Conservation (phyloP, 2,113 vertebrate species). For the Prunella himalayana region DNA sequence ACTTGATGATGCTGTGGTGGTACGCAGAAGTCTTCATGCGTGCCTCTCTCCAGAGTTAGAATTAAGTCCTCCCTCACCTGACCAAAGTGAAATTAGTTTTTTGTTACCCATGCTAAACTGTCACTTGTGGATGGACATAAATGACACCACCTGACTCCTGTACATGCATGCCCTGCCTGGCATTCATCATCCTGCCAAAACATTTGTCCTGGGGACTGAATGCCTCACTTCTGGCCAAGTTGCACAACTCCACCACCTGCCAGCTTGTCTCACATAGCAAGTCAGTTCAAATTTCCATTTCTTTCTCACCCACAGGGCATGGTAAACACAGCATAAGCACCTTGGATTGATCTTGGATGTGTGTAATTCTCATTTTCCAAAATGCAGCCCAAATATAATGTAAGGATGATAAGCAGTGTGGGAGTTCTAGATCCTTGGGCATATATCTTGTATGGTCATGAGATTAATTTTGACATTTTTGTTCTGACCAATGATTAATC, state of each 20-base stretch:
- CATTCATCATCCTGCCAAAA: not conserved
- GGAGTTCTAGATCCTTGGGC: not conserved
- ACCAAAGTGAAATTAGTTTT: not conserved
- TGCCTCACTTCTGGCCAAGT: not conserved
- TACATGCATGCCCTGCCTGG: not conserved
- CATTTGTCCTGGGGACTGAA: not conserved
- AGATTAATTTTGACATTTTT: not conserved
- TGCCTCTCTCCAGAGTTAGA: rapidly evolving
- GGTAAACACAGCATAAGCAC: not conserved
- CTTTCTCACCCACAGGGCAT: not conserved
- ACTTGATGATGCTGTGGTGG: not conserved
- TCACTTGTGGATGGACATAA: not conserved
- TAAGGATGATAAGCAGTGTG: not conserved
- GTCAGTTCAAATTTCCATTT: not conserved
- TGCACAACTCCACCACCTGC: not conserved
- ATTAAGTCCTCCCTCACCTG: not conserved
- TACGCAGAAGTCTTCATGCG: not conserved
- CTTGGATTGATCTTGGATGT: not conserved
- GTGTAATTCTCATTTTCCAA: not conserved
- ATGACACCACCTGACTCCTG: not conserved
- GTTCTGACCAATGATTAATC: not conserved
- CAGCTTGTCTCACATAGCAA: not conserved
- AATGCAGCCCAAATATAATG: not conserved
- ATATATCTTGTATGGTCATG: not conserved
- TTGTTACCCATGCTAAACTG: not conserved